These are phyloP conservation scores for Diplodus puntazzo DNA, from an alignment of 2,797 vertebrate genomes.

Conservation along the genomic window DNA sequence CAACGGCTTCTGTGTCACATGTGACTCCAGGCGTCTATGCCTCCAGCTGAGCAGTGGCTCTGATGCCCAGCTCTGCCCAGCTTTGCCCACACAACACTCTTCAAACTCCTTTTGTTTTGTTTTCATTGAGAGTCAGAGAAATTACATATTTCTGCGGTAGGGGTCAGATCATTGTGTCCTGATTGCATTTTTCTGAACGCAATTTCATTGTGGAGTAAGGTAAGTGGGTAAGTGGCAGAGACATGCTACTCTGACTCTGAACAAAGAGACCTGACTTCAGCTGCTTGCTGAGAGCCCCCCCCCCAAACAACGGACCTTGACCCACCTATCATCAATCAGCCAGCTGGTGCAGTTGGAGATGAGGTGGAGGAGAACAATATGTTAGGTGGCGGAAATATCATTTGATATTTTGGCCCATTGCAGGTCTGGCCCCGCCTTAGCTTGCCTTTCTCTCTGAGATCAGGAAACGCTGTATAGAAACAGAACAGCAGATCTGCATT, in stretches of 20 bases:
- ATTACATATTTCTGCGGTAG: no score
- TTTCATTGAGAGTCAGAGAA: no score
- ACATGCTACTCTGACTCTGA: neutral
- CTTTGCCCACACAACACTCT: no score
- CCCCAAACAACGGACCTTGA: no score
- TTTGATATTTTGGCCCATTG: neutral
- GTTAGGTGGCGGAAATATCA: neutral
- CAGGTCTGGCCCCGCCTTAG: neutral
- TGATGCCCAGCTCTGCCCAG: no score
- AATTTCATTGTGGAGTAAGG: no score
- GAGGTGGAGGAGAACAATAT: neutral
- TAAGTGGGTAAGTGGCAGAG: neutral
- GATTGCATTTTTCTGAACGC: neutral
- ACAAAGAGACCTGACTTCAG: neutral
- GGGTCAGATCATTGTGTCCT: no score
- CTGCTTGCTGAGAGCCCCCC: neutral
- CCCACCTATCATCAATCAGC: slow-evolving; percentile 2
- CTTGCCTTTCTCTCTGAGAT: neutral
- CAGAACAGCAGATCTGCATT: slow-evolving; percentile 1
- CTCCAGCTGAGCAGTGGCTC: no score
- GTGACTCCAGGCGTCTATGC: no score
- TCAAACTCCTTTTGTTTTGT: no score
- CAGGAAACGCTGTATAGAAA: neutral
- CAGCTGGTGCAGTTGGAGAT: neutral
- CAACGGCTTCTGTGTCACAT: no score